Evolutionary conservation across 2,888 invertebrate species (phyloP).

Genomic region (Teleogryllus oceanicus): DNA sequence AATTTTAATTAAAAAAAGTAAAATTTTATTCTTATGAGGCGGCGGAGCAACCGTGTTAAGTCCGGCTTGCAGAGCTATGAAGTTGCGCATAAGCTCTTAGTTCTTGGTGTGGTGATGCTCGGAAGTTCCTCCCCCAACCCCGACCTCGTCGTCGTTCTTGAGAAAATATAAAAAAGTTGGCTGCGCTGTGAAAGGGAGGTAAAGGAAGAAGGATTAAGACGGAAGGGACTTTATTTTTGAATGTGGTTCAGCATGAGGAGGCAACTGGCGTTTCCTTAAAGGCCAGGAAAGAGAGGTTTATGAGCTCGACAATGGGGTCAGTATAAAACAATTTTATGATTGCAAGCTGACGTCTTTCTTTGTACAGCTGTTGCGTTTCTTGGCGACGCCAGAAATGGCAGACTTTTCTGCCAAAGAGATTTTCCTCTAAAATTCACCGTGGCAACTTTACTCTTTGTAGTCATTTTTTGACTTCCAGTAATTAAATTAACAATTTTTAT

Average conservation of each 20-base stretch:
- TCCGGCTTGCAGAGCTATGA: background rate
- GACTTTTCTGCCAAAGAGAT: too few species aligned
- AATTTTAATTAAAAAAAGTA: slow-evolving; percentile 1
- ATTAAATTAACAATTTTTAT: too few species aligned
- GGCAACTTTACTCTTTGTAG: too few species aligned
- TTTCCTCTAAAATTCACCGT: too few species aligned
- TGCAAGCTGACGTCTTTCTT: background rate
- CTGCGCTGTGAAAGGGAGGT: background rate
- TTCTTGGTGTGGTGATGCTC: background rate
- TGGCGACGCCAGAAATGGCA: too few species aligned
- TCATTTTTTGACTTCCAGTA: too few species aligned
- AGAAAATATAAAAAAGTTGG: slow-evolving; percentile 9
- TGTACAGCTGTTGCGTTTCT: background rate
- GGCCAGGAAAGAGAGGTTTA: background rate
- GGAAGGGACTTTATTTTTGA: background rate
- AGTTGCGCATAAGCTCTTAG: background rate
- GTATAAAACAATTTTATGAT: background rate
- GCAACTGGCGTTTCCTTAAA: background rate
- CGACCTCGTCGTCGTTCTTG: background rate
- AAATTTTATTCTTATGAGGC: slow-evolving; percentile 4
- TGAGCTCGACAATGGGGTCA: background rate
- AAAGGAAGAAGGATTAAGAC: background rate
- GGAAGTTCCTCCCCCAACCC: background rate
- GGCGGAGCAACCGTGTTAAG: background rate
- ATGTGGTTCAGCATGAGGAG: background rate